A percentile compares a stretch with the other conserved stretches of the same genome.
Evolutionary conservation across 2,113 vertebrate species (phyloP).

Genomic region (Symphodus melops): DNA sequence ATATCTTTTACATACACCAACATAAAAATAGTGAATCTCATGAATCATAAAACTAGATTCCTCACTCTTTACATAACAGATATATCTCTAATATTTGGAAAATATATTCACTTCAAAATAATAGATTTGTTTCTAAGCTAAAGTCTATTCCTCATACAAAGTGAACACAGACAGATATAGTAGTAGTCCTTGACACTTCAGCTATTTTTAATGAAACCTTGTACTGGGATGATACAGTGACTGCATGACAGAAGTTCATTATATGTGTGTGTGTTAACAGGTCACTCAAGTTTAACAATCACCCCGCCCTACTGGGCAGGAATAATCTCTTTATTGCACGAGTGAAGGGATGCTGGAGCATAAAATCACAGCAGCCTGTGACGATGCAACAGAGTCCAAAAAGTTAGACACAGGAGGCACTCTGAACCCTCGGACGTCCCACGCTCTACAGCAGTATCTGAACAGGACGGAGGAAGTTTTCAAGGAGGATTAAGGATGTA

Average conservation of each 20-base stretch:
- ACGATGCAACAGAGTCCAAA: slow-evolving; percentile 16
- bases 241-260: not conserved
- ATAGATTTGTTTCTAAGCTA: slow-evolving; percentile 35
- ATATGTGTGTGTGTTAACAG: slow-evolving; percentile 25
- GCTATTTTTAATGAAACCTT: slow-evolving; percentile 1
- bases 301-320: not conserved
- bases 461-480: slow-evolving; percentile 22
- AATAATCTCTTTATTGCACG: slow-evolving; percentile 51
- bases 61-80: slow-evolving; percentile 3
- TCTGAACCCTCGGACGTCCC: slow-evolving; percentile 39
- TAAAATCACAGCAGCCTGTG: slow-evolving; percentile 12
- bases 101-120: slow-evolving; percentile 50
- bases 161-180: slow-evolving; percentile 41
- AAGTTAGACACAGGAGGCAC: slow-evolving; percentile 27
- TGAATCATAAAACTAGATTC: slow-evolving; percentile 33
- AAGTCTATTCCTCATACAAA: slow-evolving; percentile 55
- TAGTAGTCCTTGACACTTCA: slow-evolving; percentile 14
- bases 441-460: slow-evolving; percentile 47
- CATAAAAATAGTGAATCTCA: slow-evolving; percentile 39
- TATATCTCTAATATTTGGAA: slow-evolving; percentile 43
- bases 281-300: not conserved
- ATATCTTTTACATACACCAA: slow-evolving; percentile 50
- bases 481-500: not conserved
- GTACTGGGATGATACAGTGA: slow-evolving; percentile 19
- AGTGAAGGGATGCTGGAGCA: slow-evolving; percentile 20